Base-by-base conservation (phyloP, 1,140 invertebrate species). In the Procambarus virginalis region DNA sequence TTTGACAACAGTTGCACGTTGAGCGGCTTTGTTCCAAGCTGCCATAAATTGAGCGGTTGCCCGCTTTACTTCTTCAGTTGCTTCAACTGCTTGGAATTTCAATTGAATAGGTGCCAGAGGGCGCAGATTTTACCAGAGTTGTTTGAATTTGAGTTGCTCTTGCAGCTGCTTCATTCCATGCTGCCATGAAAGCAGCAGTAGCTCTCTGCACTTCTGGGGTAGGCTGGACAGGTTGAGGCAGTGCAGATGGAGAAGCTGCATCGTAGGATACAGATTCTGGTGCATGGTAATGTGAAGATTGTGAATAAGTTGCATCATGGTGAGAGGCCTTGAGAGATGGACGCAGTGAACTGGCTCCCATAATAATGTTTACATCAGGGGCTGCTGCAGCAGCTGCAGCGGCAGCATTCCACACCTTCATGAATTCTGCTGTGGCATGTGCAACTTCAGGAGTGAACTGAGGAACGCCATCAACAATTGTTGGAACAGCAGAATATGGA, bases 131-230 rank as follows among this genome's bases (percentile, higher is more conserved):
- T 34, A 34, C 34, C 34, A 34, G 34, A 34, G 0, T 34, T 34
- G 34, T 34, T 34, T 34, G 34, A 34, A 34, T 34, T 34, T 34
- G 34, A 34, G 34, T 34, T 34, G 34, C 34, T 34, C 34, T 34
- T 34, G 34, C 34, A 34, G 34, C 34, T 34, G 34, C 34, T 68
- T 2, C 76, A 34, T 86, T 86, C 84, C 84, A 86, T 60, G 84
- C 84, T 48, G 84, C 84, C 84, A 34, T 34, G 34, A 34, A 34
- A 34, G 1, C 34, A 34, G 34, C 34, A 34, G 34, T 34, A 34
- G 34, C 84, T 46, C n/a, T 79, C 84, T 86, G 55, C 45, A 86
- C 84, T n/a, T 86, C 84, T n/a, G 58, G 75, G 20, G 84, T 86
- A 8, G 84, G 84, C 45, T 48, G 20, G 12, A 86, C 84, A 60